These are phyloP conservation scores for Scelioninae gen. 1 DNA, from an alignment of 2,888 invertebrate genomes.

Conservation along the genomic window DNA sequence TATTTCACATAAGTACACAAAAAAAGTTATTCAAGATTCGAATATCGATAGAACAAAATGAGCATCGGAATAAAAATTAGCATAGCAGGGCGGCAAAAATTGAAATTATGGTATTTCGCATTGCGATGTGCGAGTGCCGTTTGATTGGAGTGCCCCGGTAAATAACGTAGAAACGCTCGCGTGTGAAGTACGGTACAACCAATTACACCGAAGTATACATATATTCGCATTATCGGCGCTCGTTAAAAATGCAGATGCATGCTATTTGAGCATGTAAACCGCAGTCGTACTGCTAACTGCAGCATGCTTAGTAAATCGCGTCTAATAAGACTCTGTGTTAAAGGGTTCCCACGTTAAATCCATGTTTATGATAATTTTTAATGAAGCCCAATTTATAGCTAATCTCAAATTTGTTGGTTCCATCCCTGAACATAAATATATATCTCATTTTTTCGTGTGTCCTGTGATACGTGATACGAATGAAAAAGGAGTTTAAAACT, in stretches of 20 bases:
- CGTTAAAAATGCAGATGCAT: conserved; percentile 65
- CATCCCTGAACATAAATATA: background rate
- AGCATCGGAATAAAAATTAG: conserved; percentile 19
- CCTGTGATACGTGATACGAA: background rate
- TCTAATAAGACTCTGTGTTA: conserved; percentile 42
- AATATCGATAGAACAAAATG: conserved; percentile 19
- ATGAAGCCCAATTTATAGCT: conserved; percentile 40
- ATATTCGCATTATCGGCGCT: conserved; percentile 63
- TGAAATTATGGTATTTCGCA: conserved; percentile 27
- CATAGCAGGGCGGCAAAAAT: conserved; percentile 22
- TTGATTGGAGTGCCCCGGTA: conserved; percentile 47
- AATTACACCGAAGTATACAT: conserved; percentile 55
- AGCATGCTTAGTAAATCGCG: conserved; percentile 45
- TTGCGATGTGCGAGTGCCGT: conserved; percentile 24
- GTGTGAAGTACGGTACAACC: conserved; percentile 46
- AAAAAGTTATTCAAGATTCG: conserved; percentile 7
- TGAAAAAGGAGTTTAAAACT: background rate
- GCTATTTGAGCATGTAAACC: conserved; percentile 60
- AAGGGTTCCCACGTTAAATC: conserved; percentile 46
- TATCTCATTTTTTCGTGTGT: background rate
- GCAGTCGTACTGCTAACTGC: conserved; percentile 42
- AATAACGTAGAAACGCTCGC: conserved; percentile 46
- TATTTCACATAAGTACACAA: background rate
- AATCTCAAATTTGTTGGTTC: conserved; percentile 40
- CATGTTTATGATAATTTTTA: conserved; percentile 57